Evolutionary conservation across 2,888 invertebrate species (phyloP).

Genomic region (Drosophila neutralis): DNA sequence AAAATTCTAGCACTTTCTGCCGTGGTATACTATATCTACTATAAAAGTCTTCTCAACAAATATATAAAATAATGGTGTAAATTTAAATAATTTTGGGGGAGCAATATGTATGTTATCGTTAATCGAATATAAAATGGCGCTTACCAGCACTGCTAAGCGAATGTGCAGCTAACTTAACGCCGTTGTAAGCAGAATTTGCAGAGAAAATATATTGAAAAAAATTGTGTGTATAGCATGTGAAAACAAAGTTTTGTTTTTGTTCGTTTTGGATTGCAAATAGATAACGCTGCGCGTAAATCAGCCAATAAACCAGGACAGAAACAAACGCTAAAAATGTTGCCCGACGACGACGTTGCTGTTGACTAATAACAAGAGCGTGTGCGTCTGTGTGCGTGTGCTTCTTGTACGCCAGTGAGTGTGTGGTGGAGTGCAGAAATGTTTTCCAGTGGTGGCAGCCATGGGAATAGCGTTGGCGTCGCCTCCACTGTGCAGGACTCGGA

Average conservation of each 20-base stretch:
- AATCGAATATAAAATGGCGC: slow-evolving; percentile 35
- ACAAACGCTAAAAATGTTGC: slow-evolving; percentile 50
- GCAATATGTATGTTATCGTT: slow-evolving; percentile 16
- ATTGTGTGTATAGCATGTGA: slow-evolving; percentile 61
- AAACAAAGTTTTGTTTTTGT: slow-evolving; percentile 58
- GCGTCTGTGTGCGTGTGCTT: slow-evolving; percentile 35
- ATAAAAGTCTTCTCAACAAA: neutral
- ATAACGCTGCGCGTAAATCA: slow-evolving; percentile 21
- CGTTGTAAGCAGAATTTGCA: slow-evolving; percentile 63
- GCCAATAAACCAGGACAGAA: slow-evolving; percentile 20
- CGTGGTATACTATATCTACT: neutral
- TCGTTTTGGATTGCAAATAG: slow-evolving; percentile 36
- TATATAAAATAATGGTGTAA: neutral
- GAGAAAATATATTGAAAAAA: slow-evolving; percentile 63
- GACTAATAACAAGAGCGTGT: slow-evolving; percentile 64
- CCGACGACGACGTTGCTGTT: slow-evolving; percentile 59
- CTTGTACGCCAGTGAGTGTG: slow-evolving; percentile 34
- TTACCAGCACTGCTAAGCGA: slow-evolving; percentile 36
- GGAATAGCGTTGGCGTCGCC: slow-evolving; percentile 57
- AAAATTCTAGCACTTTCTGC: neutral
- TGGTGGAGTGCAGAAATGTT: slow-evolving; percentile 87
- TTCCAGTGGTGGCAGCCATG: slow-evolving; percentile 74
- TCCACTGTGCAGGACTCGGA: slow-evolving; percentile 67
- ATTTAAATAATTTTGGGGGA: slow-evolving; percentile 7
- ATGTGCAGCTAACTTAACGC: slow-evolving; percentile 57